phyloP scores from a whole-genome alignment of 2,113 vertebrate species.

The Caranx melampygus region DNA sequence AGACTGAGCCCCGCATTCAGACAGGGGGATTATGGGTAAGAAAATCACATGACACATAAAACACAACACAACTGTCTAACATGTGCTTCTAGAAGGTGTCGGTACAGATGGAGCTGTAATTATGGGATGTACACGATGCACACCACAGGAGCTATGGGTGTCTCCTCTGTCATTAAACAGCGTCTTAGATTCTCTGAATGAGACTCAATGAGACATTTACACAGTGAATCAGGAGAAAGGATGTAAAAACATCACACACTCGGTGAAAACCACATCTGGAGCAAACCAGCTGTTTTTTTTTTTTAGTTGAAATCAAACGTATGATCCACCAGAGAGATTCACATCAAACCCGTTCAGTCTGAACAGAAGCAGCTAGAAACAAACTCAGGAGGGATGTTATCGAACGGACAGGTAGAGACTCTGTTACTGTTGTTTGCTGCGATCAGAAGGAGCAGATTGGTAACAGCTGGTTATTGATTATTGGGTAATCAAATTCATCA shows the following conservation, averaged over 20 bases:
- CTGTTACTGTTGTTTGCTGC: conserved; percentile 5
- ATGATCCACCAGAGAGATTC: background rate
- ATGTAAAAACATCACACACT: conserved; percentile 27
- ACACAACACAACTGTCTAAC: background rate
- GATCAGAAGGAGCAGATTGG: conserved; percentile 12
- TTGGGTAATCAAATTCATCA: conserved; percentile 20
- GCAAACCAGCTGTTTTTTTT: background rate
- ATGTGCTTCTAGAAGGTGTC: background rate
- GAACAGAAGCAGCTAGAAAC: background rate
- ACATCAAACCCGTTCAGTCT: background rate
- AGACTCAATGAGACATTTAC: no score
- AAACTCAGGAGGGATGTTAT: background rate
- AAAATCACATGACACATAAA: no score
- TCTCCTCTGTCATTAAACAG: no score
- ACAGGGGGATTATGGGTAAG: no score
- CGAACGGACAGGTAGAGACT: background rate
- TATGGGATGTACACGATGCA: background rate
- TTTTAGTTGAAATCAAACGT: background rate
- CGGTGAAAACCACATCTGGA: conserved; percentile 40
- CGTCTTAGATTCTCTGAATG: background rate
- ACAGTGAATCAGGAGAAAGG: accelerated
- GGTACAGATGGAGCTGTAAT: background rate
- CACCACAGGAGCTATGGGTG: no score
- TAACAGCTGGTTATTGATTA: conserved; percentile 11
- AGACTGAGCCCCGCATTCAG: no score